Conservation (phyloP, 2,888 invertebrate genomes). For the Chalcis sispes region DNA sequence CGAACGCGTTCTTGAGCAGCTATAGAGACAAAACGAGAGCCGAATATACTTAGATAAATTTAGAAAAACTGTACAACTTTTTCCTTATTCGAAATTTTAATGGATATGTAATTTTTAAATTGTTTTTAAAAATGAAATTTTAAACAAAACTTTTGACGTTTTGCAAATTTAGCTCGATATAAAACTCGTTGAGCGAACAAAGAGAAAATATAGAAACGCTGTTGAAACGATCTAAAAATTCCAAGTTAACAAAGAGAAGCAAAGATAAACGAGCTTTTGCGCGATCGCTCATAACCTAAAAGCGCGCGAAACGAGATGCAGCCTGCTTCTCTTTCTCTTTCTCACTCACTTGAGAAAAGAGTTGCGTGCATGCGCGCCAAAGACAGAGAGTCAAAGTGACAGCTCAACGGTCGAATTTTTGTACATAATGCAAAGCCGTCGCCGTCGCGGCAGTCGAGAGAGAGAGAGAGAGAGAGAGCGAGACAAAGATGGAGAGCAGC, state of each 20-base stretch:
- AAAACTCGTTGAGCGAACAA: background rate
- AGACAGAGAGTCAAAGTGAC: slow-evolving; percentile 48
- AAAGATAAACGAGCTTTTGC: background rate
- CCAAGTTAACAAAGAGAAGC: too few relatives aligned
- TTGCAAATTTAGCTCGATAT: background rate
- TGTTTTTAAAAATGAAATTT: too few relatives aligned
- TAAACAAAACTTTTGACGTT: too few relatives aligned
- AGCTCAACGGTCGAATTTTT: slow-evolving; percentile 66
- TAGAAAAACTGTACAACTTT: slow-evolving; percentile 41
- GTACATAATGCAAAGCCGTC: slow-evolving; percentile 55
- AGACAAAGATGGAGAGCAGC: slow-evolving; percentile 46
- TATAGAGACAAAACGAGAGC: slow-evolving; percentile 19
- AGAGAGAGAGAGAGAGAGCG: too few relatives aligned
- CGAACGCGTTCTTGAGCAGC: background rate
- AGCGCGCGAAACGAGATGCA: slow-evolving; percentile 51
- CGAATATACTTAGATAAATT: slow-evolving; percentile 41
- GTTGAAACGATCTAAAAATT: background rate
- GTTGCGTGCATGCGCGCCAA: slow-evolving; percentile 23
- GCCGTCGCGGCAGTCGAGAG: slow-evolving; percentile 54
- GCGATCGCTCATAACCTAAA: slow-evolving; percentile 44
- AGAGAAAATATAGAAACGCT: slow-evolving; percentile 16
- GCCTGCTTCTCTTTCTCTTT: too few relatives aligned
- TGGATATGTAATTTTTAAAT: background rate
- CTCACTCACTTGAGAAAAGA: slow-evolving; percentile 22
- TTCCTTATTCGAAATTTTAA: background rate